Conservation (phyloP, 2,113 vertebrate genomes). For the Ia io region DNA sequence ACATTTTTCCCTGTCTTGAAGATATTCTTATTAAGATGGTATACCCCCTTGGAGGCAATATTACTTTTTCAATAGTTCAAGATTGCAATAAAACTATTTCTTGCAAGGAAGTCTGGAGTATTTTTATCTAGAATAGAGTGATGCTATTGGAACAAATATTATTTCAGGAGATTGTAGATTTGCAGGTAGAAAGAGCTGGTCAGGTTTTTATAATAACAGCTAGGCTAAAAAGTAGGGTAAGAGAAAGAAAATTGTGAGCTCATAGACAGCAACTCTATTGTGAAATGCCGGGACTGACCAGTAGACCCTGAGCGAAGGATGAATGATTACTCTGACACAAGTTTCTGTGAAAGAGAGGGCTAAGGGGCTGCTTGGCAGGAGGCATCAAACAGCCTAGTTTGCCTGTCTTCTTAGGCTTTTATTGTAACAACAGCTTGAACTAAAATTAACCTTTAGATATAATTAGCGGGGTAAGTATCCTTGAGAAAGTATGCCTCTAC, state of each 20-base stretch:
- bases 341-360: too few species aligned
- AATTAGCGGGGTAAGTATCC: too few species aligned
- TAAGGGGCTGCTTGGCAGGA: too few species aligned
- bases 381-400: too few species aligned
- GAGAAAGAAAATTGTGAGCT: not conserved
- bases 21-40: conserved; percentile 83
- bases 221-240: not conserved
- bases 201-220: not conserved
- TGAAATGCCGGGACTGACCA: too few species aligned
- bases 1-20: conserved; percentile 82
- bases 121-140: conserved; percentile 67
- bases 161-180: conserved; percentile 71
- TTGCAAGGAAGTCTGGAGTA: conserved; percentile 71
- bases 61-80: conserved; percentile 76
- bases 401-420: too few species aligned
- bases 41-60: conserved; percentile 78
- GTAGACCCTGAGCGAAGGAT: too few species aligned
- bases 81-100: conserved; percentile 77
- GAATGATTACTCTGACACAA: too few species aligned
- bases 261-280: not conserved
- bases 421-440: too few species aligned
- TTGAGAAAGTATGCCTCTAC: too few species aligned
- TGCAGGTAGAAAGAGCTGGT: conserved; percentile 49
- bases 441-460: too few species aligned
- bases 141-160: conserved; percentile 78